Conservation (phyloP, 2,797 vertebrate genomes). For the Mastacembelus armatus region DNA sequence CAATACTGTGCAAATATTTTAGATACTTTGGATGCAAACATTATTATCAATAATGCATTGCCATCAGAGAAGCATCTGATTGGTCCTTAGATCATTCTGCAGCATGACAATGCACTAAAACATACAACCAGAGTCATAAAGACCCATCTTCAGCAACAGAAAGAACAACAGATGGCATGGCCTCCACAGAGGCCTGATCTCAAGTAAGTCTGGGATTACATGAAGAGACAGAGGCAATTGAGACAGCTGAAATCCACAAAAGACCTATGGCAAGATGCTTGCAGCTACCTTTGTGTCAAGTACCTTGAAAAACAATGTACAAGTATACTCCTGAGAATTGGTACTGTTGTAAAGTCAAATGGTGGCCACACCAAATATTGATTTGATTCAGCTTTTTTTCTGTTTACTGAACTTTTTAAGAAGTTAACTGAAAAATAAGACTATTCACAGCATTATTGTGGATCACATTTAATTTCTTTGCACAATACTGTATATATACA, state of each 20-base stretch:
- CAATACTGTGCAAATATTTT: neutral
- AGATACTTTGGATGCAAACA: no score
- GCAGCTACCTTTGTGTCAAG: neutral
- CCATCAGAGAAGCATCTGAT: no score
- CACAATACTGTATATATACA: no score
- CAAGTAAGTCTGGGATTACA: neutral
- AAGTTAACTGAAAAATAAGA: no score
- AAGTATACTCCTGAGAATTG: neutral
- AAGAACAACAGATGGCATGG: neutral
- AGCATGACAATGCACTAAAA: neutral
- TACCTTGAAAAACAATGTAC: neutral
- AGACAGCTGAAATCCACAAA: neutral
- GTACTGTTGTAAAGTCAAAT: neutral
- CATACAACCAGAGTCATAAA: neutral
- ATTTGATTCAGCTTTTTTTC: no score
- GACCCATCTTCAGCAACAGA: neutral
- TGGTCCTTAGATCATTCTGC: neutral
- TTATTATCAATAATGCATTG: no score
- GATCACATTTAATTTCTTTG: neutral
- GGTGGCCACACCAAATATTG: neutral
- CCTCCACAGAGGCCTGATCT: neutral
- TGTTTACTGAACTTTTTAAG: no score
- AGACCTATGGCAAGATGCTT: neutral
- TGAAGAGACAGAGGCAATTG: neutral
- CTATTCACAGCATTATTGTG: no score